Conservation (phyloP, 1,140 invertebrate species). For the Drosophila quadrilineata region DNA sequence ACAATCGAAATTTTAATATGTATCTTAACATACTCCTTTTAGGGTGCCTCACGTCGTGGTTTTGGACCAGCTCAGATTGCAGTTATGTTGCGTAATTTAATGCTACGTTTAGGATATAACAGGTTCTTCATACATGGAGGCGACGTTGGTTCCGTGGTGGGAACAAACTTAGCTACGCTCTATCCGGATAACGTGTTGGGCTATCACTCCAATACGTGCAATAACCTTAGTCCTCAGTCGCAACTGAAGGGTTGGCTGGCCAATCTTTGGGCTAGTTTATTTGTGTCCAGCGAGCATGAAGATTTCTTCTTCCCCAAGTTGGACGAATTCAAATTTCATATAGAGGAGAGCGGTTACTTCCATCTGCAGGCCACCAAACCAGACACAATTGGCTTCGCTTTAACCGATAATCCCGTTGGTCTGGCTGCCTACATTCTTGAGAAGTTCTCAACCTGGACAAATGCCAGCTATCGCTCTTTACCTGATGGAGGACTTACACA, state of each 20-base stretch:
- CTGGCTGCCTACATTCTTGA: slow-evolving; percentile 92
- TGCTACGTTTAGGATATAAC: slow-evolving; percentile 89
- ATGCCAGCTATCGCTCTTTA: slow-evolving; percentile 83
- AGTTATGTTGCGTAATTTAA: slow-evolving; percentile 90
- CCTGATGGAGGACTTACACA: slow-evolving; percentile 88
- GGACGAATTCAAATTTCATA: slow-evolving; percentile 81
- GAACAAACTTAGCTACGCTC: slow-evolving; percentile 84
- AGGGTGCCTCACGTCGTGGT: slow-evolving; percentile 84
- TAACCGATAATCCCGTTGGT: slow-evolving; percentile 87
- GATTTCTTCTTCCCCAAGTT: slow-evolving; percentile 86
- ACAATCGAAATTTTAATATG: too few species aligned
- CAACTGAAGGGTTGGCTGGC: slow-evolving; percentile 80
- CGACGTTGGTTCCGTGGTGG: slow-evolving; percentile 89
- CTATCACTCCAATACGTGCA: slow-evolving; percentile 86
- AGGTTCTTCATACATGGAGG: slow-evolving; percentile 92
- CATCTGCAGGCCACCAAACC: slow-evolving; percentile 95
- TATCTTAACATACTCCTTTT: too few species aligned
- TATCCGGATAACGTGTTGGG: slow-evolving; percentile 87
- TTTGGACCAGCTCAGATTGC: slow-evolving; percentile 85
- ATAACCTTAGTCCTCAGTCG: slow-evolving; percentile 49
- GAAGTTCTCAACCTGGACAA: slow-evolving; percentile 91
- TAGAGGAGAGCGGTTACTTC: slow-evolving; percentile 90
- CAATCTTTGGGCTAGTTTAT: slow-evolving; percentile 82
- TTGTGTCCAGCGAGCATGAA: slow-evolving; percentile 83
- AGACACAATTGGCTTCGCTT: slow-evolving; percentile 89